A percentile compares a stretch with the other conserved stretches of the same genome.
Conservation (phyloP, 2,888 invertebrate species). For the Andrena marginata region DNA sequence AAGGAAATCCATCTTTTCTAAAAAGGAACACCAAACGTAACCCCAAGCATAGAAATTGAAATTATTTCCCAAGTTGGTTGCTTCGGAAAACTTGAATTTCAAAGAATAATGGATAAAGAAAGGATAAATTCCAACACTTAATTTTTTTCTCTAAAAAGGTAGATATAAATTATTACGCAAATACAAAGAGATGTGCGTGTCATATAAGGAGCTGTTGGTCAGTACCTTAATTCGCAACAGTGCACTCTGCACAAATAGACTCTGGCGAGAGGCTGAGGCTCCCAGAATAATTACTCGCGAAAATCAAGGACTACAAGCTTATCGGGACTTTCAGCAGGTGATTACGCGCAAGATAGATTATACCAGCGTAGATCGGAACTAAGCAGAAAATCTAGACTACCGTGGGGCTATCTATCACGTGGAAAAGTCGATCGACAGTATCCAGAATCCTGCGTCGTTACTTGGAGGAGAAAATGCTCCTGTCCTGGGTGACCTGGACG, state of each 20-base stretch:
- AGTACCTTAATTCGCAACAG: too few species aligned
- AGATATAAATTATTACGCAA: too few species aligned
- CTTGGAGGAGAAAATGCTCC: conserved; percentile 43
- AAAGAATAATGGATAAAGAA: too few species aligned
- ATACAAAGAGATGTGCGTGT: too few species aligned
- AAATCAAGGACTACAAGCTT: conserved; percentile 17
- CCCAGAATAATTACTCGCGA: background rate
- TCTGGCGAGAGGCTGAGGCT: background rate
- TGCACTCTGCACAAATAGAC: background rate
- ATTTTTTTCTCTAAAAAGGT: too few species aligned
- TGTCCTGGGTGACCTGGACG: conserved; percentile 37
- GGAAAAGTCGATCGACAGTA: conserved; percentile 52
- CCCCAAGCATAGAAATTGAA: too few species aligned
- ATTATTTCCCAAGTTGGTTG: too few species aligned
- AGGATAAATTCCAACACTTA: too few species aligned
- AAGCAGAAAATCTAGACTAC: conserved; percentile 58
- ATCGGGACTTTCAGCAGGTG: conserved; percentile 41
- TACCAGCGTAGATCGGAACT: conserved; percentile 32
- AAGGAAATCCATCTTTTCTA: too few species aligned
- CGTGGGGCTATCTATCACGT: conserved; percentile 62
- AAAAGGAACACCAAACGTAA: too few species aligned
- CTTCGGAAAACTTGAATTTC: too few species aligned
- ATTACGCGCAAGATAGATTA: conserved; percentile 46
- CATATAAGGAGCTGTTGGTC: too few species aligned
- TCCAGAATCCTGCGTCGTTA: conserved; percentile 50